Conservation (phyloP, 2,888 invertebrate genomes). For the Noctua janthina region DNA sequence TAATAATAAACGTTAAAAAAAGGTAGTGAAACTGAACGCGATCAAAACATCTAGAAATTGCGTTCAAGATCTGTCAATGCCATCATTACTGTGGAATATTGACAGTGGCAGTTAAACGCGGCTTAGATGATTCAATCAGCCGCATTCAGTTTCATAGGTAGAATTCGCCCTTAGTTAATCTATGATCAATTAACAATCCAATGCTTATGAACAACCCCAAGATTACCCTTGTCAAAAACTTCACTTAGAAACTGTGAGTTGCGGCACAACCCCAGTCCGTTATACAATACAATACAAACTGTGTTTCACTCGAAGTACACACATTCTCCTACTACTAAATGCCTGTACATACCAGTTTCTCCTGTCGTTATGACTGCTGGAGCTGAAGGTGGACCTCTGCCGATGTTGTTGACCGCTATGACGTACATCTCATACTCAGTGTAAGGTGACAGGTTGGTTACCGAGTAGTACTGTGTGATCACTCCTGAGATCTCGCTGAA, state of each 20-base stretch:
- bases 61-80: not conserved
- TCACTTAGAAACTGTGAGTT: constrained; percentile 11
- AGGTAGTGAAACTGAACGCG: not conserved
- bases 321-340: constrained; percentile 10
- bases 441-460: constrained; percentile 97
- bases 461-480: constrained; percentile 97
- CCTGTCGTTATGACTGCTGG: constrained; percentile 98
- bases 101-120: not conserved
- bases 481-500: constrained; percentile 98
- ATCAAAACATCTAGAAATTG: not conserved
- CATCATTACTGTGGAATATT: not conserved
- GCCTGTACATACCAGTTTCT: constrained; percentile 95
- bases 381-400: constrained; percentile 96
- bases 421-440: constrained; percentile 99
- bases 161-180: not conserved
- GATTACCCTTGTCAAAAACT: not conserved
- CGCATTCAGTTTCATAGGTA: not conserved
- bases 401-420: constrained; percentile 98
- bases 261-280: not conserved
- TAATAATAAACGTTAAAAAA: not conserved
- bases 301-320: constrained; percentile 31
- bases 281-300: not conserved
- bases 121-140: not conserved
- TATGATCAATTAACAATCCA: not conserved
- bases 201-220: not conserved